phyloP scores from a whole-genome alignment of 2,113 vertebrate species.

The Phrynocephalus versicolor region DNA sequence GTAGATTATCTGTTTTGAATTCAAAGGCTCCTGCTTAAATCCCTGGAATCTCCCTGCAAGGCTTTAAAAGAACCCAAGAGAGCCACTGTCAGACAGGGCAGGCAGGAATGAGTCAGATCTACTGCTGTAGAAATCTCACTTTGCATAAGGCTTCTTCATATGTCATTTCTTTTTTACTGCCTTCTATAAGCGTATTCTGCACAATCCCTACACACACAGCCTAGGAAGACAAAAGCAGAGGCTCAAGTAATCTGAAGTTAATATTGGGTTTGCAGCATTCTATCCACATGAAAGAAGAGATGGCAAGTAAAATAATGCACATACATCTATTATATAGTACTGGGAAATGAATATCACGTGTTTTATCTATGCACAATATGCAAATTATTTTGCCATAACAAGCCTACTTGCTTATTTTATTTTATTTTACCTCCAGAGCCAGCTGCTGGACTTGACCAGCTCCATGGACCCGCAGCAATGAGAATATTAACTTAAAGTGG shows the following conservation, averaged over 20 bases:
- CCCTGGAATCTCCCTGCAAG: too few relatives aligned
- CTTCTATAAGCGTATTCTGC: not conserved
- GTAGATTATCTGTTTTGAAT: too few relatives aligned
- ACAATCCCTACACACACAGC: not conserved
- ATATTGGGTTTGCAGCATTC: not conserved
- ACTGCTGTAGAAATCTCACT: not conserved
- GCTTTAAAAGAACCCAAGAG: not conserved
- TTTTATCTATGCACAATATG: not conserved
- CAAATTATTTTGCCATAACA: not conserved
- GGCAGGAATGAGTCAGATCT: not conserved
- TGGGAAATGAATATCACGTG: not conserved
- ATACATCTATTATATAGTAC: too few relatives aligned
- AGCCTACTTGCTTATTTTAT: not conserved
- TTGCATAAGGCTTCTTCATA: not conserved
- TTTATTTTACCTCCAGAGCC: conserved; percentile 89
- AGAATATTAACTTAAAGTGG: conserved; percentile 98
- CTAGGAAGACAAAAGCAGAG: not conserved
- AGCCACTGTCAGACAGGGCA: not conserved
- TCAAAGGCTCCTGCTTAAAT: too few relatives aligned
- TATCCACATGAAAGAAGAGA: too few relatives aligned
- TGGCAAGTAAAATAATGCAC: not conserved
- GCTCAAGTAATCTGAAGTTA: not conserved
- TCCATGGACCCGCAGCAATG: conserved; percentile 94
- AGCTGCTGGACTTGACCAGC: conserved; percentile 96
- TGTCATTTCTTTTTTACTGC: not conserved